Evolutionary conservation across 2,113 vertebrate genomes (phyloP), one percentile per base, ranked within the genome.

Genomic region (Acanthochromis polyacanthus): DNA sequence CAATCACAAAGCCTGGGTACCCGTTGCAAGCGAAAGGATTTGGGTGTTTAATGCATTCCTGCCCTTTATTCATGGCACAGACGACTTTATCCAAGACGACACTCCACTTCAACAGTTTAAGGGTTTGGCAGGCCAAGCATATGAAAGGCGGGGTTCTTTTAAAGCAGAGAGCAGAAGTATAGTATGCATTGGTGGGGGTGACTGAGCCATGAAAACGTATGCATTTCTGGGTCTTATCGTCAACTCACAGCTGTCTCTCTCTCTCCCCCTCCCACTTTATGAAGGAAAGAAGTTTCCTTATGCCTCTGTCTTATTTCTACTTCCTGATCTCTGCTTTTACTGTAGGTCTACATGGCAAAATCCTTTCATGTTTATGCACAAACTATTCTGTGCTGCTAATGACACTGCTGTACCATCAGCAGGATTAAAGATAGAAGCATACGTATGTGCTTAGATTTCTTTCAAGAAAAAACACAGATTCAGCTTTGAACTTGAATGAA

Each of bases 221-320:
- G 88, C 71, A 88, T 90, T 90, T 87, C 88, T 89, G 52, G 66
- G 72, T 68, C 89, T 94, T 93, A 91, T 94, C 91, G 60, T 80
- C 83, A 70, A 83, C 86, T 81, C 66, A 51, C 91, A 94, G 91
- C 85, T 79, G 83, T 81, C 71, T 84, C 60, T 23, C 48, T 38
- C 48, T 38, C 71, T 53, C 58, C 52, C 71, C 61, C 58, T 58
- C 69, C 50, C 43, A 40, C 22, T 62, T 58, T 51, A 19, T 74
- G 51, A 12, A 17, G 25, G 30, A 75, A 75, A 63, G 46, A 80
- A 64, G 38, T 84, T 89, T 86, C 38, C 48, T 66, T 5, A 22
- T 58, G 82, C 81, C 62, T 81, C 45, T 2, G 78, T 89, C 71
- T 85, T 83, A 83, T 85, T 92, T 80, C 78, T 56, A 75, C 81